phyloP scores from a whole-genome alignment of 2,797 vertebrate genomes.

The Pantherophis alleghaniensis region DNA sequence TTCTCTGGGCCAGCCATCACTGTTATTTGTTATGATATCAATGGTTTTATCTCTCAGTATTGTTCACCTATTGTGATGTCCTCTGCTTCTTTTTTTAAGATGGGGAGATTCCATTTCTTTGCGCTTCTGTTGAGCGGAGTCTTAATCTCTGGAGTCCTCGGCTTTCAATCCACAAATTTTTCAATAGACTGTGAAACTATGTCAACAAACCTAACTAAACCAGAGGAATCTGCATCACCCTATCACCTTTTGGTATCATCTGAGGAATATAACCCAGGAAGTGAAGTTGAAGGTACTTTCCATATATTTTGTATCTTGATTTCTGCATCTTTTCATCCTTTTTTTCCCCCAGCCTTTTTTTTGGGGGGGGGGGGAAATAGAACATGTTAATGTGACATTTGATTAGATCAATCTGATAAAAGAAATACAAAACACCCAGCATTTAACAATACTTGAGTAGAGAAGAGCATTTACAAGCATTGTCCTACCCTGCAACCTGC shows the following conservation, averaged over 20 bases:
- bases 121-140: conserved; percentile 55
- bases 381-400: not conserved
- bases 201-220: conserved; percentile 54
- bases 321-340: not conserved
- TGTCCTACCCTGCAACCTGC: not conserved
- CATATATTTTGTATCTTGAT: not conserved
- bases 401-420: not conserved
- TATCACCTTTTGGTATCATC: conserved; percentile 57
- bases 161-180: conserved; percentile 48
- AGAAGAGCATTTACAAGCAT: not conserved
- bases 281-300: conserved; percentile 62
- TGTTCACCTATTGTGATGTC: conserved; percentile 11
- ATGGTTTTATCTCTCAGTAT: not conserved
- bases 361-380: no score
- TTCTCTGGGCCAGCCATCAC: not conserved
- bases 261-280: conserved; percentile 59
- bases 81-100: conserved; percentile 41
- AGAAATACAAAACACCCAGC: not conserved
- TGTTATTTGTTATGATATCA: not conserved
- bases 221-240: conserved; percentile 57
- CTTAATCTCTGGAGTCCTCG: conserved; percentile 53
- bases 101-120: conserved; percentile 43
- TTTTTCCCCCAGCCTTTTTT: not conserved
- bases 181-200: conserved; percentile 68
- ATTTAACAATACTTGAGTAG: not conserved